Conservation (phyloP, 2,113 vertebrate species). For the Hippocampus mohnikei region DNA sequence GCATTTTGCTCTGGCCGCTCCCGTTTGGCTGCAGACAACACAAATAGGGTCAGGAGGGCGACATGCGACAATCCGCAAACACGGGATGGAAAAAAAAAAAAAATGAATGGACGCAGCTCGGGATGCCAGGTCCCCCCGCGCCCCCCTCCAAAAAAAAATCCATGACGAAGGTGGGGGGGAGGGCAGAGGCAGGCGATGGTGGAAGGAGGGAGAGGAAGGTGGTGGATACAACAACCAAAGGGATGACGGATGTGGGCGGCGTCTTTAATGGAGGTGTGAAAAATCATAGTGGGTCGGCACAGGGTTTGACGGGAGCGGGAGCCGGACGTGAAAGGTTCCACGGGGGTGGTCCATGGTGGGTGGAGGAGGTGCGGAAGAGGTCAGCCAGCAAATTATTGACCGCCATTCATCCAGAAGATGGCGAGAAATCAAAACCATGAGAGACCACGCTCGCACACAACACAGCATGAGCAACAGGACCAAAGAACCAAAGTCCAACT, state of each 20-base stretch:
- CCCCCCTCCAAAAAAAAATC: slow-evolving; percentile 50
- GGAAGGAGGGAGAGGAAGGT: slow-evolving; percentile 47
- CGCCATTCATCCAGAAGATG: slow-evolving; percentile 60
- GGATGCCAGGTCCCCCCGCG: slow-evolving; percentile 44
- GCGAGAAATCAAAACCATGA: slow-evolving; percentile 69
- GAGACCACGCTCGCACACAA: slow-evolving; percentile 60
- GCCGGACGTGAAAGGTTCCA: slow-evolving; percentile 54
- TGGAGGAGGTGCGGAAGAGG: slow-evolving; percentile 44
- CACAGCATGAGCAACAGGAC: slow-evolving; percentile 62
- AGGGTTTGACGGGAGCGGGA: slow-evolving; percentile 58
- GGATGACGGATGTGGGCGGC: slow-evolving; percentile 67
- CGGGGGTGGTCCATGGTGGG: slow-evolving; percentile 52
- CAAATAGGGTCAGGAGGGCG: slow-evolving; percentile 89
- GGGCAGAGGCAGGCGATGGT: slow-evolving; percentile 39
- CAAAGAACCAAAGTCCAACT: slow-evolving; percentile 63
- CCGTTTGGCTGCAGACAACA: slow-evolving; percentile 97
- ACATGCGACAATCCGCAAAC: slow-evolving; percentile 74
- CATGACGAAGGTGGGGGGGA: slow-evolving; percentile 47
- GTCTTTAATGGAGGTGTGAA: slow-evolving; percentile 68
- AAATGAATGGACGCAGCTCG: slow-evolving; percentile 54
- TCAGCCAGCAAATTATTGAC: slow-evolving; percentile 56
- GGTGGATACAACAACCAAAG: slow-evolving; percentile 66
- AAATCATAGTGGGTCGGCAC: slow-evolving; percentile 71
- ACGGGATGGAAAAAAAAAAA: slow-evolving; percentile 52
- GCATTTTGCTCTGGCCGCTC: slow-evolving; percentile 95